Conservation (phyloP, 2,113 vertebrate species). For the Thymallus thymallus region DNA sequence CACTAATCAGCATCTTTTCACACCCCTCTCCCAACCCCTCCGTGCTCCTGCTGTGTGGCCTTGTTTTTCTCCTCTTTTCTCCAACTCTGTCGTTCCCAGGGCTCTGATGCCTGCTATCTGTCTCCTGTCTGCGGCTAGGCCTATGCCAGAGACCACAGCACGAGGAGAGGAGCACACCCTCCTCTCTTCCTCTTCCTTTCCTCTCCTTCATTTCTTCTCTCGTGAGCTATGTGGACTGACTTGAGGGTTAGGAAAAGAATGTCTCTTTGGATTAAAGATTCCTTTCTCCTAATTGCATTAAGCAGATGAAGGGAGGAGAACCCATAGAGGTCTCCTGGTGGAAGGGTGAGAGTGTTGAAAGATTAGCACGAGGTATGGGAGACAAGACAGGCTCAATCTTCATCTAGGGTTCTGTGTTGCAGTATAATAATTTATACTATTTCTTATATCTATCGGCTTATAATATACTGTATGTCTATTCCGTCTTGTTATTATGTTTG, state of each 20-base stretch:
- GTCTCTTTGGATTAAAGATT: slow-evolving; percentile 5
- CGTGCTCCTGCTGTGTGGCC: slow-evolving; percentile 58
- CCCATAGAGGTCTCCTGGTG: not conserved
- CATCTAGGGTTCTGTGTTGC: too few species aligned
- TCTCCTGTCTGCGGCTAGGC: slow-evolving; percentile 49
- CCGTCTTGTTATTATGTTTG: too few species aligned
- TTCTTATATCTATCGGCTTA: too few species aligned
- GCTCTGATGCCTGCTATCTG: slow-evolving; percentile 48
- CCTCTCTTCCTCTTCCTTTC: slow-evolving; percentile 7
- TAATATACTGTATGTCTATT: too few species aligned
- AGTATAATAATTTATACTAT: too few species aligned
- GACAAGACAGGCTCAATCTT: not conserved
- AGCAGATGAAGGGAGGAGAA: slow-evolving; percentile 15
- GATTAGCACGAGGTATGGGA: not conserved
- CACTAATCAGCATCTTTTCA: not conserved
- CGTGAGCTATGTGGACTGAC: slow-evolving; percentile 43
- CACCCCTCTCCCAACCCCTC: not conserved
- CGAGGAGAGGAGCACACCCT: slow-evolving; percentile 52
- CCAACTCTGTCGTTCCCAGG: slow-evolving; percentile 28
- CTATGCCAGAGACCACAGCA: slow-evolving; percentile 47
- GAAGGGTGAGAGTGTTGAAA: not conserved
- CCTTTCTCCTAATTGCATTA: slow-evolving; percentile 24
- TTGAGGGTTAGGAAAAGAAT: slow-evolving; percentile 35
- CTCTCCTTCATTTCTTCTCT: slow-evolving; percentile 41
- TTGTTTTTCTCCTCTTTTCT: slow-evolving; percentile 43